These are phyloP conservation scores for Pissodes strobi DNA, from an alignment of 1,140 invertebrate species.

Conservation along the genomic window DNA sequence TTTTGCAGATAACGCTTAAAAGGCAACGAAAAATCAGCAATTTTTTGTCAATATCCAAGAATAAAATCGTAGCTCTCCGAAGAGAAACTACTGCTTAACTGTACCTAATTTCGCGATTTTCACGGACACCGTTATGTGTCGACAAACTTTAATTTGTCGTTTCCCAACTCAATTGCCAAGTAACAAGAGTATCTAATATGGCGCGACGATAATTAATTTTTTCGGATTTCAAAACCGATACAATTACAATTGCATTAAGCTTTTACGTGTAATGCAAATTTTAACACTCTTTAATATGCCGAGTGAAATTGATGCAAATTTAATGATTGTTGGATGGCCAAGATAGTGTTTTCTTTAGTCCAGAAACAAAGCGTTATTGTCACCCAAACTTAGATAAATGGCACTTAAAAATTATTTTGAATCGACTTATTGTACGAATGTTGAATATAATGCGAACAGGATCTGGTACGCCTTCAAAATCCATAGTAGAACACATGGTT, in stretches of 20 bases:
- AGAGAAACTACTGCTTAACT: too few relatives aligned
- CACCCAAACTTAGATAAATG: too few relatives aligned
- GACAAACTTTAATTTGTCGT: conserved; percentile 7
- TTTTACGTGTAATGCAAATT: conserved; percentile 1
- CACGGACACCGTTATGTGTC: conserved; percentile 1
- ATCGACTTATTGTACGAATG: neutral
- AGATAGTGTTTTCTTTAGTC: too few relatives aligned
- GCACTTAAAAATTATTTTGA: too few relatives aligned
- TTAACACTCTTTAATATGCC: neutral
- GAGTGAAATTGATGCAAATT: neutral
- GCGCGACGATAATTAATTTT: conserved; percentile 13
- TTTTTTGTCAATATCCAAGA: too few relatives aligned
- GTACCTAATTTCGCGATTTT: too few relatives aligned
- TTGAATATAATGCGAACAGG: neutral
- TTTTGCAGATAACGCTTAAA: too few relatives aligned
- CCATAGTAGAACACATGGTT: too few relatives aligned
- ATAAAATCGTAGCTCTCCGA: too few relatives aligned
- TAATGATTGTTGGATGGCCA: neutral
- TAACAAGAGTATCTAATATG: conserved; percentile 7
- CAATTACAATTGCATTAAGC: conserved; percentile 13
- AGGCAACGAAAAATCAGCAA: too few relatives aligned
- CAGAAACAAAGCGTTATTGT: too few relatives aligned
- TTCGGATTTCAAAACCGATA: conserved; percentile 14
- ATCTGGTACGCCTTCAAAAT: too few relatives aligned
- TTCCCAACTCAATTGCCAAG: conserved; percentile 3